These are phyloP conservation scores for Scomber colias DNA, from an alignment of 2,113 vertebrate genomes.

Conservation along the genomic window DNA sequence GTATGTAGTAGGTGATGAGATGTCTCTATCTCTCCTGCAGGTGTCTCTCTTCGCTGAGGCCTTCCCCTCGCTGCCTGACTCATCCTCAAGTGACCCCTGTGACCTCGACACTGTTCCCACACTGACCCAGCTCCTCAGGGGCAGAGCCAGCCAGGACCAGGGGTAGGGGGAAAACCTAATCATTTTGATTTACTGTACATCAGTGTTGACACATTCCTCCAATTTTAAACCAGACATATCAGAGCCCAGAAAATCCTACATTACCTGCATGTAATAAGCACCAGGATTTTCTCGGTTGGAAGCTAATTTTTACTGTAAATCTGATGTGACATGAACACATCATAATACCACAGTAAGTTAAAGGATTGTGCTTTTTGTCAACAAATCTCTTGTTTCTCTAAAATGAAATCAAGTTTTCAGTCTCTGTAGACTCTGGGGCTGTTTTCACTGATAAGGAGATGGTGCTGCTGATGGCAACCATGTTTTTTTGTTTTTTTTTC, in stretches of 20 bases:
- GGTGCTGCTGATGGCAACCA: no score
- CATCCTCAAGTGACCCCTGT: constrained; percentile 30
- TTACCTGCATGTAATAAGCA: background rate
- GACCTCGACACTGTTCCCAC: constrained; percentile 69
- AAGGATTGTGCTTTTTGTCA: no score
- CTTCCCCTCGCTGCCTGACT: constrained; percentile 68
- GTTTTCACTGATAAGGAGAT: no score
- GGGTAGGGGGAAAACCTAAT: constrained; percentile 53
- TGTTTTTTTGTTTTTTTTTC: no score
- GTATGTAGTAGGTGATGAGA: background rate
- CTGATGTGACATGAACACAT: background rate
- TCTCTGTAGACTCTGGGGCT: no score
- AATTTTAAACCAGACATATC: background rate
- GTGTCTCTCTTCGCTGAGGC: constrained; percentile 74
- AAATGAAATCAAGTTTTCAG: no score
- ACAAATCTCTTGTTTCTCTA: no score
- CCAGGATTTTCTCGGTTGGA: background rate
- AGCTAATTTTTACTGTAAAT: background rate
- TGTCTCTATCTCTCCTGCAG: constrained; percentile 58
- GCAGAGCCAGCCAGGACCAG: constrained; percentile 52
- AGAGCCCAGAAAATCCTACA: background rate
- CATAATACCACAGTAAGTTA: background rate
- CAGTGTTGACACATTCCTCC: background rate
- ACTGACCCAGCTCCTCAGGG: constrained; percentile 76
- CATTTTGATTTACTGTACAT: background rate